Conservation (phyloP, 30 jellyfish, hydroid and myxozoan species). For the Pseudorhiza aurosa region DNA sequence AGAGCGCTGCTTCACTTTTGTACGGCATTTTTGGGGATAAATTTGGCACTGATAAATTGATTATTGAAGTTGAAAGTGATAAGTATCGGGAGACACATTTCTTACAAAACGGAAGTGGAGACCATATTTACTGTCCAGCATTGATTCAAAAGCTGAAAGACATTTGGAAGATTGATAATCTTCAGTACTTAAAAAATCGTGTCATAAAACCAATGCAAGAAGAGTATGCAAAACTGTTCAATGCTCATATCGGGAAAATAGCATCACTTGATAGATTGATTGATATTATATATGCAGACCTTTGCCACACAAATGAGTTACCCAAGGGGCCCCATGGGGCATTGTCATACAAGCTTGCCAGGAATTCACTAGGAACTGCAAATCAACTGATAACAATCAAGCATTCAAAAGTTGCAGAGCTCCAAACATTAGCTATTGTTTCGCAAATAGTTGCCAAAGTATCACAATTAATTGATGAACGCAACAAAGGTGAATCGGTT, state of each 20-base stretch:
- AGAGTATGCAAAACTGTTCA: slow-evolving; percentile 36
- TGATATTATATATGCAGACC: slow-evolving; percentile 72
- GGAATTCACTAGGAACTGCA: slow-evolving; percentile 43
- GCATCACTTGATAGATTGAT: slow-evolving; percentile 71
- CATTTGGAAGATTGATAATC: background rate
- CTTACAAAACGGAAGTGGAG: slow-evolving; percentile 43
- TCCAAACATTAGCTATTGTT: slow-evolving; percentile 80
- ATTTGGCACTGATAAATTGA: background rate
- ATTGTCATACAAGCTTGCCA: slow-evolving; percentile 64
- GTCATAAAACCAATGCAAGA: slow-evolving; percentile 21
- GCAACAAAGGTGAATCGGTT: background rate
- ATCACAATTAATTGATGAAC: slow-evolving; percentile 25
- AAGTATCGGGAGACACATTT: slow-evolving; percentile 74
- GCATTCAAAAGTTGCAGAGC: slow-evolving; percentile 68
- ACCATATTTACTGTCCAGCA: slow-evolving; percentile 62
- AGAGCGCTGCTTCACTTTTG: slow-evolving; percentile 94
- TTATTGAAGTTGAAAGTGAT: slow-evolving; percentile 65
- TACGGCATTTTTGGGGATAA: slow-evolving; percentile 71
- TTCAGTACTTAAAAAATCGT: slow-evolving; percentile 18
- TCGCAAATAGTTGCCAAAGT: slow-evolving; percentile 73
- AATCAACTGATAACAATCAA: slow-evolving; percentile 32
- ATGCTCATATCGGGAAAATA: slow-evolving; percentile 17
- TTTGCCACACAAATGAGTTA: slow-evolving; percentile 76
- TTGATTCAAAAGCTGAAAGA: slow-evolving; percentile 19
- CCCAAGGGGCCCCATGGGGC: slow-evolving; percentile 80